phyloP scores from a whole-genome alignment of 2,888 invertebrate species.

The Drosophila leonis region DNA sequence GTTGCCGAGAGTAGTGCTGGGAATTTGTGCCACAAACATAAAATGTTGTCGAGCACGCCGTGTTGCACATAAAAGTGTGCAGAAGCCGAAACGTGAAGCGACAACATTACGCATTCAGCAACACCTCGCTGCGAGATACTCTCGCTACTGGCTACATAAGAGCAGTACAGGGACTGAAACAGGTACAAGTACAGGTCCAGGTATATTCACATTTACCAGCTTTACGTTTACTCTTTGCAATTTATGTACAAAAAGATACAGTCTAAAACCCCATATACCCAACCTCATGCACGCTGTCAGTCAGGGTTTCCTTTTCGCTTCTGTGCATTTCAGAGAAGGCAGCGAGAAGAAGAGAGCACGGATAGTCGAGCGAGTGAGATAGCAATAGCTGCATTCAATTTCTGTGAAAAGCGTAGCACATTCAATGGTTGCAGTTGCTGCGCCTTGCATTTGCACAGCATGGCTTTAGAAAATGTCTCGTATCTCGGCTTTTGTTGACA shows the following conservation, averaged over 20 bases:
- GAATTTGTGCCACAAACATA: constrained; percentile 45
- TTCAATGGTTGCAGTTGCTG: constrained; percentile 53
- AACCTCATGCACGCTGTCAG: background rate
- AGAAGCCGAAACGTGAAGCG: constrained; percentile 54
- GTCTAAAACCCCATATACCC: constrained; percentile 11
- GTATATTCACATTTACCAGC: constrained; percentile 63
- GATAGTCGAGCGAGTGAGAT: background rate
- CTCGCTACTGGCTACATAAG: constrained; percentile 6
- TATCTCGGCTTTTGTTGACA: constrained; percentile 44
- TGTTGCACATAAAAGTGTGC: constrained; percentile 67
- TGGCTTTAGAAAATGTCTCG: constrained; percentile 44
- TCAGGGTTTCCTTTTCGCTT: constrained; percentile 23
- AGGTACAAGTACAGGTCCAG: background rate
- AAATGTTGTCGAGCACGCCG: constrained; percentile 70
- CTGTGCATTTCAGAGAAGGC: constrained; percentile 2
- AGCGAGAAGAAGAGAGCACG: background rate
- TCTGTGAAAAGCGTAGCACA: constrained; percentile 64
- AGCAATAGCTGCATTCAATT: constrained; percentile 50
- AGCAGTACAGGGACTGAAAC: background rate
- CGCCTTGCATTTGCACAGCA: constrained; percentile 31
- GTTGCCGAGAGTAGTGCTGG: constrained; percentile 14
- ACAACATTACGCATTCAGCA: constrained; percentile 61
- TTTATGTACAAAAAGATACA: constrained; percentile 65
- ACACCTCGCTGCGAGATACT: constrained; percentile 60
- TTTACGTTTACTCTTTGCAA: constrained; percentile 72